Conservation (phyloP, 1,140 invertebrate genomes). For the Heterodera carotae region DNA sequence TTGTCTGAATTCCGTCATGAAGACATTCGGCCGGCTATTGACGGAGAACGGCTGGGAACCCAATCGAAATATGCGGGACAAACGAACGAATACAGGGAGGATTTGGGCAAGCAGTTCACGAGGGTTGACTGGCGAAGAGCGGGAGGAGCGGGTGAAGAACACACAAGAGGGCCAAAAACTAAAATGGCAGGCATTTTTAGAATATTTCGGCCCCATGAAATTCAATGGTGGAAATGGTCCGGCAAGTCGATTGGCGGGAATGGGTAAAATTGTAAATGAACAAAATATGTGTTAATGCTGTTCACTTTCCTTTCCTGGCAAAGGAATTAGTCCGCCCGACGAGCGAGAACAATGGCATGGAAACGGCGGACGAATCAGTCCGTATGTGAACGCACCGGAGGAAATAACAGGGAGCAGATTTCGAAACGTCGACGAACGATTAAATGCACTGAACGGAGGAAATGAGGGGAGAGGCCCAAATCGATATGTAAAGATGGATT, state of each 20-base stretch:
- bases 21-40: conserved; percentile 27
- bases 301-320: not conserved
- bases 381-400: conserved; percentile 32
- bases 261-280: not conserved
- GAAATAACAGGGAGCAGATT: conserved; percentile 40
- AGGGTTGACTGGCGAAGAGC: not conserved
- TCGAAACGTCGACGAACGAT: conserved; percentile 29
- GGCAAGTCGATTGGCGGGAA: not conserved
- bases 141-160: not conserved
- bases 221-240: not conserved
- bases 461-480: conserved; percentile 34
- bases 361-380: not conserved
- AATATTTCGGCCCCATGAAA: not conserved
- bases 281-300: no score
- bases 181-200: not conserved
- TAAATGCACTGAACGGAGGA: conserved; percentile 30
- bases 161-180: not conserved
- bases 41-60: conserved; percentile 31
- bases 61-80: conserved; percentile 34
- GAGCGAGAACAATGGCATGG: not conserved
- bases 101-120: conserved; percentile 33
- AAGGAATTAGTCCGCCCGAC: no score
- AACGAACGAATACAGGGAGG: conserved; percentile 44
- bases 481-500: conserved; percentile 41
- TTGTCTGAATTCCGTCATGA: conserved; percentile 28